Evolutionary conservation across 2,797 vertebrate genomes (phyloP), one percentile per base, ranked within the genome.

Genomic region (Sphaeramia orbicularis): DNA sequence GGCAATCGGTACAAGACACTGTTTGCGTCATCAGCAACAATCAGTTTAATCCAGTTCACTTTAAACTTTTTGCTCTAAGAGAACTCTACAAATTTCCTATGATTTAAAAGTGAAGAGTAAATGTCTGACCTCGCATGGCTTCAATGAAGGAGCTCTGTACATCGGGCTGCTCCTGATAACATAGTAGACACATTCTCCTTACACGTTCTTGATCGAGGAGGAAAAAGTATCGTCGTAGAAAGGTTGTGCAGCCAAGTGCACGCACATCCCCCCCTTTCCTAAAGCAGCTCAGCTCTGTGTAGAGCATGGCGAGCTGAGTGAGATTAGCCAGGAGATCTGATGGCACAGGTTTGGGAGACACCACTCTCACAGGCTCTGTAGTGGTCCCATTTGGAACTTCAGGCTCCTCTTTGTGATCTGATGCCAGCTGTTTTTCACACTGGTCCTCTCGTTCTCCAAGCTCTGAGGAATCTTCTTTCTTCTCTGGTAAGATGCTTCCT

Each of bases 181-280:
- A 93, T 50, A 93, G 89, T 77, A 94, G 90, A 88, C 97, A 94
- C 88, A 94, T 95, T 27, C 91, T 94, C 56, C 96, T 96, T 44
- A 96, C 65, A 19, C 96, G 95, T 78, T 95, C 96, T 49, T 94
- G 91, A 75, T 99, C 96, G 85, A 99, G 76, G 68, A 99, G 94
- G 45, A 96, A 98, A 86, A 99, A 98, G 82, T 95, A 98, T 49
- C 84, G 94, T 10, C 63, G 91, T 58, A 99, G 89, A 83, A 98
- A 98, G 1, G 74, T 37, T 6, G 59, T 63, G 38, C 92, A 91
- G 0, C 52, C 83, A 42, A 78, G n/a, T 0, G 45, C 59, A 18
- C 15, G 60, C 13, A 54, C 43, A 0, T 54, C 50, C 59, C 62
- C 44, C 6, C 55, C 81, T 18, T 78, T 86, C 42, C 73, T 80